Evolutionary conservation across 2,113 vertebrate species (phyloP), one percentile per base, ranked within the genome.

Genomic region (Scytalopus superciliaris): DNA sequence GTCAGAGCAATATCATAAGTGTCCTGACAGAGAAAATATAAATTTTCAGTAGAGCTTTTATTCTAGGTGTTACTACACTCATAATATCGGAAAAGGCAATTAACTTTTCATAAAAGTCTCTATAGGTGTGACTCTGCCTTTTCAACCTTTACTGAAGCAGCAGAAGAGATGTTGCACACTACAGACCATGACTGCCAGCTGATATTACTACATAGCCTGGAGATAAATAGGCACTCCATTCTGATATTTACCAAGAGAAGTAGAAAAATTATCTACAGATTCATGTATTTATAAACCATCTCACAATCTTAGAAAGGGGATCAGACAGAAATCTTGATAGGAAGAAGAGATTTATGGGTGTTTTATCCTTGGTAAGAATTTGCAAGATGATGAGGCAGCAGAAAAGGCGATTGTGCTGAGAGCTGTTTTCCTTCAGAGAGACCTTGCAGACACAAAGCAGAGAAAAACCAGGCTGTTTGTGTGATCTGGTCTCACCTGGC

Each of bases 1-100:
- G 76, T 91, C 74, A 62, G 64, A 66, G 85, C 47, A 89, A 90
- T 86, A 92, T 93, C 81, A 59, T 50, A 70, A 85, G 62, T 56
- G 30, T 49, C 27, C 84, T 83, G 59, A 91, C 55, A 45, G 80
- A 87, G 31, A 78, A 95, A 92, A 91, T 52, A 33, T 8, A 64
- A n/a, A 68, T 86, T 94, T 95, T 90, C 68, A 27, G 49, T 22
- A 14, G 28, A 74, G 42, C 19, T 79, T 69, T 89, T 69, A 87
- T 73, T 87, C 74, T 37, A 42, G 40, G 14, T 93, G 63, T 74
- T 67, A 55, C 24, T 79, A 63, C 56, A 40, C 73, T 82, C 45
- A 14, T 31, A 77, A 60, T 55, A 76, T 33, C 42, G 45, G n/a
- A 68, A 76, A 83, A 80, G 24, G 47, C 21, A 47, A 53, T 69